Base-by-base conservation (phyloP, 2,113 vertebrate genomes). In the Beaufortia kweichowensis region DNA sequence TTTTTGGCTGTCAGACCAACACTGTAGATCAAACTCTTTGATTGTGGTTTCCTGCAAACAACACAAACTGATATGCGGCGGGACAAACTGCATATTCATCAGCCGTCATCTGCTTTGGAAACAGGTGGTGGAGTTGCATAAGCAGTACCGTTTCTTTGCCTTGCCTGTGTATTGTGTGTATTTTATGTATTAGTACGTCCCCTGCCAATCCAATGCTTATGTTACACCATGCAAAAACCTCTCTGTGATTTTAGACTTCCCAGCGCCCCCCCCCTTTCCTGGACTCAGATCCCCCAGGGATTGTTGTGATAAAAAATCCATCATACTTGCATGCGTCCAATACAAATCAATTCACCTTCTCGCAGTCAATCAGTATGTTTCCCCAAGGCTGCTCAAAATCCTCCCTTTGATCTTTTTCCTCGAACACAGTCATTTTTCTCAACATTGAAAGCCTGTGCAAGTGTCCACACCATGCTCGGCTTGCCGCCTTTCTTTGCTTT, bases 291-390 rank as follows among this genome's bases (percentile, higher is more conserved):
- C 66, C 77, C 65, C 46, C 59, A 26, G 72, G 77, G 77, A 60
- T 66, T 71, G 72, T 79, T 79, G 39, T 79, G 76, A 65, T 82
- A 75, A 63, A 61, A 62, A 64, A 78, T 55, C 35, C 65, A 46
- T 78, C 64, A 50, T 75, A 50, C 59, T 65, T 65, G 50, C 80
- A 46, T 59, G 55, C 50, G 56, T 56, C 19, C 81, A 74, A 79
- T 82, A 70, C 65, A 60, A 82, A 79, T 82, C 77, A 65, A 76
- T 79, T 82, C 81, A 79, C 76, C 76, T 79, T n/a, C 72, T 82
- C 31, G 17, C 71, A 70, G 72, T 82, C 77, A 50, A 66, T 79
- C 77, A 82, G 53, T 62, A 63, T 71, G 24, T 41, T 69, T 24
- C 77, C 72, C 72, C 63, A 53, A 79, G 66, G 70, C 77, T 41